phyloP scores from a whole-genome alignment of 2,113 vertebrate species.

The Oxygymnocypris stewartii region DNA sequence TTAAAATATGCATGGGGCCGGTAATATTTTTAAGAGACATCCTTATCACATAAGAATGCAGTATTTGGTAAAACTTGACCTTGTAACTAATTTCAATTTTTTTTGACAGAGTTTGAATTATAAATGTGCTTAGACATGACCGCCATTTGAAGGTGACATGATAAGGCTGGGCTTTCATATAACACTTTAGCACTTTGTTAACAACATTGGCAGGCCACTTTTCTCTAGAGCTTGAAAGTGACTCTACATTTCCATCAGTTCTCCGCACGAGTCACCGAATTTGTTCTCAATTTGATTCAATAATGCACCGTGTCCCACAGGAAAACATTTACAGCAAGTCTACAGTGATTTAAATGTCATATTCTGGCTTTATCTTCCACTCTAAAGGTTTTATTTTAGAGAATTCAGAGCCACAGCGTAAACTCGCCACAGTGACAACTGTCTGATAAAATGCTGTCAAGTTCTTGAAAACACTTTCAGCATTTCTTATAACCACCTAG shows the following conservation, averaged over 20 bases:
- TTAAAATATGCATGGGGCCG: slow-evolving; percentile 21
- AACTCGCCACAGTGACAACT: slow-evolving; percentile 27
- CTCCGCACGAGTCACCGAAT: slow-evolving; percentile 22
- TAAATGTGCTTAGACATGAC: slow-evolving; percentile 17
- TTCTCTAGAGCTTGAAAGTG: slow-evolving; percentile 23
- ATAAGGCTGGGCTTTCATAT: slow-evolving; percentile 8
- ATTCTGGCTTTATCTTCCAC: background rate
- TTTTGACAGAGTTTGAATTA: background rate
- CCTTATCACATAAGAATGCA: slow-evolving; percentile 41
- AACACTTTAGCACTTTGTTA: slow-evolving; percentile 26
- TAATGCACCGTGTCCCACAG: slow-evolving; percentile 8
- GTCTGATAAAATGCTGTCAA: slow-evolving; percentile 40
- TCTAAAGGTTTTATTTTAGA: background rate
- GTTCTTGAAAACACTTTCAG: slow-evolving; percentile 40
- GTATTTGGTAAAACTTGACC: slow-evolving; percentile 42
- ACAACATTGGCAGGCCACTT: background rate
- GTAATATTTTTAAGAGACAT: slow-evolving; percentile 33
- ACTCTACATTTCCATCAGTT: slow-evolving; percentile 10
- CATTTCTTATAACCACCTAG: slow-evolving; percentile 25
- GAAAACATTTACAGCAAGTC: slow-evolving; percentile 1
- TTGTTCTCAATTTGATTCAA: slow-evolving; percentile 33
- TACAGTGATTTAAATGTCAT: background rate
- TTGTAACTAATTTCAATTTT: slow-evolving; percentile 31
- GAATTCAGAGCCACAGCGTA: slow-evolving; percentile 8
- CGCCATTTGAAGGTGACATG: slow-evolving; percentile 5